Base-by-base conservation (phyloP, 2,113 vertebrate genomes). In the Pollimyrus isidori region DNA sequence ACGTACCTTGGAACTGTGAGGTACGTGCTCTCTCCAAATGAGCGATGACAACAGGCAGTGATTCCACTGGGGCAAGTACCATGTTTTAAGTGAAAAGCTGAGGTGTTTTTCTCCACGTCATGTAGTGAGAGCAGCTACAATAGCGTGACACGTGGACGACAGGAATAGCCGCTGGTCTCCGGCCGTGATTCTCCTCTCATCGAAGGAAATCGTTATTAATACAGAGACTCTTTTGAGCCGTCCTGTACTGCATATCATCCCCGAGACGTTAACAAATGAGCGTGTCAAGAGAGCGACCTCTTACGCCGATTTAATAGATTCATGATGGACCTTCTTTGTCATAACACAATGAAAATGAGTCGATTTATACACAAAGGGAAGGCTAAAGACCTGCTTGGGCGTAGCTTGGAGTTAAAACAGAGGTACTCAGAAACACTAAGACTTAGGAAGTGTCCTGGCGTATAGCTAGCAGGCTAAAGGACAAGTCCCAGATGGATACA, bases 401-500 rank as follows among this genome's bases (percentile, higher is more conserved):
- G 0, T 84, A 65, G 56, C 53, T 11, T 53, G 35, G 88, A 89
- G 52, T 58, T 89, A 53, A 85, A 84, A 62, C 80, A 83, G 76
- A 17, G 42, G 88, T 85, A n/a, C 48, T 46, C 65, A 45, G 45
- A 9, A 82, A 80, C 26, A n/a, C 35, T 82, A 82, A 7, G 13
- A 21, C 73, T 53, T 73, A 46, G n/a, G 48, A 76, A 76, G 30
- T 35, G 48, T 53, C 30, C 69, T 39, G 69, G 21, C 3, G 2
- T 84, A 62, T 10, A 58, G 35, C 80, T 13, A 26, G 15, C 19
- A 80, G 30, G 45, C 42, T 45, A 23, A n/a, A 83, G 82, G 80
- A 89, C 39, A 80, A 42, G 9, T 58, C 50, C 88, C 88, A 84
- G 88, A 89, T 62, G 76, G 39, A 85, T 30, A 53, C 23, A 30